Conservation (phyloP, 2,888 invertebrate genomes). For the Coenonympha glycerion region DNA sequence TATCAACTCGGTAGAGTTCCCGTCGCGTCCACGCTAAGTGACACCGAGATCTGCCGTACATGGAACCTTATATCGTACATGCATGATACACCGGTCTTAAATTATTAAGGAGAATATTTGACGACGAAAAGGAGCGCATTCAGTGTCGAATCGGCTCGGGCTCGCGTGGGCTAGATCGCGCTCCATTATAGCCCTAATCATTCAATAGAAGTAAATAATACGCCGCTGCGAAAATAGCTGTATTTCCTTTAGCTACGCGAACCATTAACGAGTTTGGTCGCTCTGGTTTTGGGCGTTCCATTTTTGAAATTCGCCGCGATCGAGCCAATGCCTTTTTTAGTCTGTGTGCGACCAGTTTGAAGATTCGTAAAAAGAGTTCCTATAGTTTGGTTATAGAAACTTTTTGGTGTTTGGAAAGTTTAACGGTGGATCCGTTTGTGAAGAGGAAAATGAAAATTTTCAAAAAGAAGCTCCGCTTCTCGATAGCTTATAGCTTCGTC, state of each 20-base stretch:
- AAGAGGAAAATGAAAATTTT: constrained; percentile 72
- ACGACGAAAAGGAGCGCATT: constrained; percentile 53
- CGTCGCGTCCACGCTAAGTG: constrained; percentile 43
- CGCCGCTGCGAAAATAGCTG: constrained; percentile 56
- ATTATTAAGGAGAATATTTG: constrained; percentile 69
- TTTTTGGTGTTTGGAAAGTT: constrained; percentile 10
- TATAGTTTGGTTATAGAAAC: constrained; percentile 4
- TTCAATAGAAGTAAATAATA: constrained; percentile 70
- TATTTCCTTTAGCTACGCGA: constrained; percentile 43
- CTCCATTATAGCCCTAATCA: constrained; percentile 65
- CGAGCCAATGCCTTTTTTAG: constrained; percentile 44
- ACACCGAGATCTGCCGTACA: constrained; percentile 47
- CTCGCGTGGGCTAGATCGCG: constrained; percentile 60
- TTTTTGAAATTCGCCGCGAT: constrained; percentile 56
- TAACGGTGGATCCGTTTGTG: constrained; percentile 64
- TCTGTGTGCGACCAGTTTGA: constrained; percentile 27
- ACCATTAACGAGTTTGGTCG: constrained; percentile 46
- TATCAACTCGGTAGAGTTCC: constrained; percentile 44
- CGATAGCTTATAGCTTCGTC: constrained; percentile 49
- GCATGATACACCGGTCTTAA: constrained; percentile 57
- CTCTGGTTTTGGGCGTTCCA: constrained; percentile 46
- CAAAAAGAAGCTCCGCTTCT: constrained; percentile 69
- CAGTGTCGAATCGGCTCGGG: constrained; percentile 51
- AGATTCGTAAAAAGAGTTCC: constrained; percentile 11
- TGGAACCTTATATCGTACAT: constrained; percentile 38